These are phyloP conservation scores for Rhynchomys soricoides DNA, from an alignment of 2,113 vertebrate species.

Conservation along the genomic window DNA sequence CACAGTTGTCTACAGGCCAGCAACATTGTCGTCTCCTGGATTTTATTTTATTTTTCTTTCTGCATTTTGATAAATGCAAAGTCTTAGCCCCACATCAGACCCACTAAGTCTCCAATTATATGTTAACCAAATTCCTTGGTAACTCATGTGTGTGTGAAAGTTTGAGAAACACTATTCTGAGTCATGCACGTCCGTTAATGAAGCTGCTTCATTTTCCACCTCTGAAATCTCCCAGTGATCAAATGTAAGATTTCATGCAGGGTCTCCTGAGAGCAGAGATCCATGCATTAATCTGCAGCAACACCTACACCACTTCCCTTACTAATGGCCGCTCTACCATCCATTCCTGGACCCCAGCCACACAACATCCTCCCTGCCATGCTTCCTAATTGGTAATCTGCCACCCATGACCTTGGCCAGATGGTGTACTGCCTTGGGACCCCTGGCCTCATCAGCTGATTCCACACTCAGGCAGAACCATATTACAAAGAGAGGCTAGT, in stretches of 20 bases:
- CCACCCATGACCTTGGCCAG: slow-evolving; percentile 78
- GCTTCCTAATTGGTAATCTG: slow-evolving; percentile 83
- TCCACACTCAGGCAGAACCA: slow-evolving; percentile 74
- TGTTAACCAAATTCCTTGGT: slow-evolving; percentile 40
- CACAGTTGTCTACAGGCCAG: neutral
- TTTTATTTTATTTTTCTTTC: neutral
- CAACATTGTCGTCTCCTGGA: neutral
- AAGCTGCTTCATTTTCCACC: slow-evolving; percentile 55
- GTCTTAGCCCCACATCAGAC: neutral
- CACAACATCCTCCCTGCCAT: slow-evolving; percentile 74
- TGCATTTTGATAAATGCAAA: slow-evolving; percentile 16
- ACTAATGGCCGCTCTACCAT: slow-evolving; percentile 72
- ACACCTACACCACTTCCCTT: slow-evolving; percentile 70
- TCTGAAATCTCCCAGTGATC: slow-evolving; percentile 58
- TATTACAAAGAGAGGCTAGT: slow-evolving; percentile 63
- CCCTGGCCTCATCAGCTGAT: slow-evolving; percentile 78
- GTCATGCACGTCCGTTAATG: neutral
- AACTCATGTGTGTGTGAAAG: neutral
- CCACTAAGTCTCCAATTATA: neutral
- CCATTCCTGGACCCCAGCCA: slow-evolving; percentile 77
- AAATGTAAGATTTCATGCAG: slow-evolving; percentile 64
- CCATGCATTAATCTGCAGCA: slow-evolving; percentile 70
- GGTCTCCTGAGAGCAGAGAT: slow-evolving; percentile 69
- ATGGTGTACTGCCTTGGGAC: slow-evolving; percentile 79
- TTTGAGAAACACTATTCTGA: neutral